These are phyloP conservation scores for Drosophila differens DNA, from an alignment of 2,888 invertebrate species.

Conservation along the genomic window DNA sequence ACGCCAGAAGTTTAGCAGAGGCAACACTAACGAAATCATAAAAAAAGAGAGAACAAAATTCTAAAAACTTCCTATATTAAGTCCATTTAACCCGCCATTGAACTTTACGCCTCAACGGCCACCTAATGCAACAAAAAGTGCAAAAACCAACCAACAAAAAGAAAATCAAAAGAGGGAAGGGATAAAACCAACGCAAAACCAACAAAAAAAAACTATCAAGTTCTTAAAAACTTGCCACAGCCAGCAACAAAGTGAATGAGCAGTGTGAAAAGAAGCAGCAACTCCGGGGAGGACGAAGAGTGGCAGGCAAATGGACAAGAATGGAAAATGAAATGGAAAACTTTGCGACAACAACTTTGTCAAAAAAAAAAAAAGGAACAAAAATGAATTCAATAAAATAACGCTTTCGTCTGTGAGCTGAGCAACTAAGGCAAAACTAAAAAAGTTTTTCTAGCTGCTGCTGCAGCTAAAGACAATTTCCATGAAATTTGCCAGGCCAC, in stretches of 20 bases:
- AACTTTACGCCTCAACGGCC: constrained; percentile 80
- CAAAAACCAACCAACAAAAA: constrained; percentile 5
- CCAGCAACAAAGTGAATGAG: constrained; percentile 60
- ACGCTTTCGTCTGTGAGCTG: constrained; percentile 68
- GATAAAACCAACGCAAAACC: constrained; percentile 54
- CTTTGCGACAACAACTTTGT: constrained; percentile 71
- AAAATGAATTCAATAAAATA: constrained; percentile 76
- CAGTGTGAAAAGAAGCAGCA: constrained; percentile 26
- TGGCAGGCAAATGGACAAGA: constrained; percentile 62
- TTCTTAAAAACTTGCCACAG: constrained; percentile 72
- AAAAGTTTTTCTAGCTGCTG: constrained; percentile 41
- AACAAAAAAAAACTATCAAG: constrained; percentile 62
- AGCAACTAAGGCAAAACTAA: constrained; percentile 46
- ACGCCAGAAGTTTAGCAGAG: constrained; percentile 61
- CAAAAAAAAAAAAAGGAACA: constrained; percentile 6
- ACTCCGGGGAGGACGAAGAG: constrained; percentile 5
- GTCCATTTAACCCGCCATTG: constrained; percentile 82
- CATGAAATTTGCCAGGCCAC: constrained; percentile 68
- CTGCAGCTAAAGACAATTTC: constrained; percentile 61
- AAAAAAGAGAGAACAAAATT: constrained; percentile 49
- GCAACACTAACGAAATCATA: constrained; percentile 48
- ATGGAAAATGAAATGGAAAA: constrained; percentile 79
- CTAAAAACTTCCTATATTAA: constrained; percentile 77
- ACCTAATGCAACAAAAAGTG: constrained; percentile 68
- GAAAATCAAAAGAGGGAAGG: neutral